phyloP scores from a whole-genome alignment of 2,888 invertebrate genomes.

The Apeira syringaria region DNA sequence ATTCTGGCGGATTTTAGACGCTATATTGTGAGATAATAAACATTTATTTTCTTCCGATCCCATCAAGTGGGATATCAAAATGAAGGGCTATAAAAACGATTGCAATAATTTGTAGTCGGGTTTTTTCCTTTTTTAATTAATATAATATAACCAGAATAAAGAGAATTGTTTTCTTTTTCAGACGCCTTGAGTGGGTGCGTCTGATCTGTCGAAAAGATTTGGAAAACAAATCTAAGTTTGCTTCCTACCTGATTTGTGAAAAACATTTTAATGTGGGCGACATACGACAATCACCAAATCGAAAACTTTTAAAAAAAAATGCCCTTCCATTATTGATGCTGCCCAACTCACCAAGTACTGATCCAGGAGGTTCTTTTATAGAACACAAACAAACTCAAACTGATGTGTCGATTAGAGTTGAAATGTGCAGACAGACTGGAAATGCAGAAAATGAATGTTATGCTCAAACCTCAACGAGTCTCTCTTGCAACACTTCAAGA shows the following conservation, averaged over 20 bases:
- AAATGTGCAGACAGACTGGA: constrained; percentile 18
- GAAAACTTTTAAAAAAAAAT: constrained; percentile 13
- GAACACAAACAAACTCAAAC: background rate
- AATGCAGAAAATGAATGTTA: constrained; percentile 18
- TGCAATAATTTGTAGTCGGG: too few species aligned
- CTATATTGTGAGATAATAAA: too few species aligned
- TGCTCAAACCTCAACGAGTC: constrained; percentile 26
- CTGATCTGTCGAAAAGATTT: constrained; percentile 31
- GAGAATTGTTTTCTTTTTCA: constrained; percentile 1
- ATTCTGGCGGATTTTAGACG: too few species aligned
- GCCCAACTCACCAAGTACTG: constrained; percentile 13
- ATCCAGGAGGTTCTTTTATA: background rate
- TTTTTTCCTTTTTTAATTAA: too few species aligned
- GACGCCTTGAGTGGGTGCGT: constrained; percentile 24
- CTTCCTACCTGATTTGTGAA: constrained; percentile 29
- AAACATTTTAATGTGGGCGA: constrained; percentile 8
- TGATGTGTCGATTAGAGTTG: background rate
- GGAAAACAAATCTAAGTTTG: constrained; percentile 28
- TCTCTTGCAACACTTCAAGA: constrained; percentile 23
- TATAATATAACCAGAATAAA: too few species aligned
- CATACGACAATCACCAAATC: background rate
- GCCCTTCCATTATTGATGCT: constrained; percentile 28
- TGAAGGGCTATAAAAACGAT: too few species aligned
- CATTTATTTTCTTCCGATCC: too few species aligned
- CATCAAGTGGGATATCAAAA: too few species aligned